phyloP scores from a whole-genome alignment of 2,888 invertebrate genomes.

The Polydrusus pterygomalis region DNA sequence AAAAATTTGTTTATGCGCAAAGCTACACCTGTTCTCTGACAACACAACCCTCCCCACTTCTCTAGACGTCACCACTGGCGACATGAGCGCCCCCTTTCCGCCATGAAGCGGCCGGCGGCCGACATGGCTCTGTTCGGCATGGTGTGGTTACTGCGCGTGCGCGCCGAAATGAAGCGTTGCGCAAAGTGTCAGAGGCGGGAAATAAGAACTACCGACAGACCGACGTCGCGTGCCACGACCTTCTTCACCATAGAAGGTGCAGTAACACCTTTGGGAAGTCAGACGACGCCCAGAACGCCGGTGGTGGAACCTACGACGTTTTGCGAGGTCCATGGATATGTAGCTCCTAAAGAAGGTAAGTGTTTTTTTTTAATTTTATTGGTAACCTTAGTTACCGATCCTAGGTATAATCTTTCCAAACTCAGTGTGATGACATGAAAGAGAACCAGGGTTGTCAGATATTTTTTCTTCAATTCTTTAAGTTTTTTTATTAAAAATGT shows the following conservation, averaged over 20 bases:
- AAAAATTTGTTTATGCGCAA: too few relatives aligned
- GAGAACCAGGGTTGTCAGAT: too few relatives aligned
- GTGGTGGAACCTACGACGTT: slow-evolving; percentile 70
- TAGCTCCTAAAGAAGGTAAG: slow-evolving; percentile 75
- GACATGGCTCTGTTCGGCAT: slow-evolving; percentile 91
- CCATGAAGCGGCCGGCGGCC: slow-evolving; percentile 66
- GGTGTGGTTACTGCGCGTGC: slow-evolving; percentile 88
- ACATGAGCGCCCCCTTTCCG: slow-evolving; percentile 47
- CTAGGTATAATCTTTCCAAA: too few relatives aligned
- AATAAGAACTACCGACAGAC: slow-evolving; percentile 32
- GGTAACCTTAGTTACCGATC: too few relatives aligned
- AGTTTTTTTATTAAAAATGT: too few relatives aligned
- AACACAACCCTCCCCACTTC: background rate
- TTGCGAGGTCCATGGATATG: slow-evolving; percentile 77
- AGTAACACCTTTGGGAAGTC: slow-evolving; percentile 69
- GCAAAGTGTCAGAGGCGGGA: slow-evolving; percentile 76
- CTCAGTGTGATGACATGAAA: too few relatives aligned
- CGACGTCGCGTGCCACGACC: slow-evolving; percentile 46
- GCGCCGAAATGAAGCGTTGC: slow-evolving; percentile 86
- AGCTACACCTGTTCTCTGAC: background rate
- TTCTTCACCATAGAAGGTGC: slow-evolving; percentile 59
- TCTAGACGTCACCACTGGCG: slow-evolving; percentile 27
- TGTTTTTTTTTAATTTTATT: too few relatives aligned
- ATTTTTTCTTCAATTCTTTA: too few relatives aligned
- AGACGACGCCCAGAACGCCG: slow-evolving; percentile 40